Evolutionary conservation across 2,113 vertebrate species (phyloP).

Genomic region (Tetraodon nigroviridis): DNA sequence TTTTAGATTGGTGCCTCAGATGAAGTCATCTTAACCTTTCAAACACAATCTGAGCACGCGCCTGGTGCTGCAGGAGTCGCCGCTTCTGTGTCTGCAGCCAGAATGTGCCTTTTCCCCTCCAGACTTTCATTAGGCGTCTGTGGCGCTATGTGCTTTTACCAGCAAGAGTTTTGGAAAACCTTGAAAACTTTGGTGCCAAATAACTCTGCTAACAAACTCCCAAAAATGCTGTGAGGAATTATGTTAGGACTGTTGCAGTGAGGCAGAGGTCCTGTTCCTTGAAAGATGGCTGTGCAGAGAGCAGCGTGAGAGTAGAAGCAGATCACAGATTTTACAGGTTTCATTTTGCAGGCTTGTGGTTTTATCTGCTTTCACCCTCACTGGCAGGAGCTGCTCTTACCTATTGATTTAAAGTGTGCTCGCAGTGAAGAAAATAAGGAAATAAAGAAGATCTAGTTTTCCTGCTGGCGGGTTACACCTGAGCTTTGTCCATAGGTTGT

Average conservation of each 20-base stretch:
- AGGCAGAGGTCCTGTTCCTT: neutral
- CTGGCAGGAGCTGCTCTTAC: conserved; percentile 19
- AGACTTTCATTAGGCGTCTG: conserved; percentile 17
- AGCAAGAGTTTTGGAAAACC: neutral
- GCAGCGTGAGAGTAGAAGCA: conserved; percentile 4
- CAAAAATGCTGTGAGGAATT: neutral
- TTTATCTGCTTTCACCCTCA: conserved; percentile 37
- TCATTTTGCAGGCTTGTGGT: conserved; percentile 28
- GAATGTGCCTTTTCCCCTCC: neutral
- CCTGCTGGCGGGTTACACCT: neutral
- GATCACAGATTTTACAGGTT: too few relatives aligned
- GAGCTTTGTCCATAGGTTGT: neutral
- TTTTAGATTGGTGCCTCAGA: too few relatives aligned
- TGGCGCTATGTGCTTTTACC: conserved; percentile 21
- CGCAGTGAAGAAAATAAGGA: neutral
- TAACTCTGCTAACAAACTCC: conserved; percentile 1
- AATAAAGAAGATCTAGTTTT: neutral
- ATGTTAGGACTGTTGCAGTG: neutral
- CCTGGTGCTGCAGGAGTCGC: conserved; percentile 15
- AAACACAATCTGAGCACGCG: conserved; percentile 42
- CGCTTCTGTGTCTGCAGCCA: neutral
- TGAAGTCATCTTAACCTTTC: conserved; percentile 8
- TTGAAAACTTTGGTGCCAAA: too few relatives aligned
- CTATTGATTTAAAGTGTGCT: conserved; percentile 7
- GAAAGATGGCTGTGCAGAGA: conserved; percentile 15